Evolutionary conservation across 2,797 vertebrate genomes (phyloP), one percentile per base, ranked within the genome.

Genomic region (Melanotaenia pygmaea): DNA sequence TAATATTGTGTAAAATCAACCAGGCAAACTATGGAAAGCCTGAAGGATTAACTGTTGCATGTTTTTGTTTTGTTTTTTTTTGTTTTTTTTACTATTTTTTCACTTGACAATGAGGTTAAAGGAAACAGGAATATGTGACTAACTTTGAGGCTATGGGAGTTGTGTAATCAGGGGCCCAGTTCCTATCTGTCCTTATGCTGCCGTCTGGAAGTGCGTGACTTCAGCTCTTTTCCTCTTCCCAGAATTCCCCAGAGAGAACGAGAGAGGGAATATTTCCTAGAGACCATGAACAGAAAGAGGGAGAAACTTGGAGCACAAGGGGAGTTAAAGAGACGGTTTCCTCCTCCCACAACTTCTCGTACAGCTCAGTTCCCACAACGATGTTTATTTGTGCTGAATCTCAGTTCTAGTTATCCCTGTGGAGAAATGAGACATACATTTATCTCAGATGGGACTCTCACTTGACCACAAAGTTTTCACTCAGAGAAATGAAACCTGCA

Each of bases 151-250:
- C 72, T 0, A 10, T 77, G 64, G 16, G 35, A 43, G 67, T 74
- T 81, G 74, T 74, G 53, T 78, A 81, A 51, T 57, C 61, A 0
- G 79, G 12, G 82, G 65, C 77, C 80, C 10, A 1, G 81, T 86
- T 88, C 80, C 82, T 71, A 3, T 75, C 20, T 65, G 83, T 81
- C 73, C 67, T 45, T 2, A 3, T 16, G 12, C 69, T 54, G 77
- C 57, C 70, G 65, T 84, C 70, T 81, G 79, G 85, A 82, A 85
- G 81, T 64, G 59, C 30, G 68, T 89, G 87, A 91, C 79, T 72
- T 88, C 82, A 84, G 40, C 77, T 12, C 38, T 60, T 63, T 88
- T 76, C 87, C 79, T 85, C 70, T 90, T 90, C 90, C 84, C 88
- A 86, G 73, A 83, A 87, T 14, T 67, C 80, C 24, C 79, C 50